These are phyloP conservation scores for Pygmarrhopalites habei DNA, from an alignment of 1,140 invertebrate genomes.

Conservation along the genomic window DNA sequence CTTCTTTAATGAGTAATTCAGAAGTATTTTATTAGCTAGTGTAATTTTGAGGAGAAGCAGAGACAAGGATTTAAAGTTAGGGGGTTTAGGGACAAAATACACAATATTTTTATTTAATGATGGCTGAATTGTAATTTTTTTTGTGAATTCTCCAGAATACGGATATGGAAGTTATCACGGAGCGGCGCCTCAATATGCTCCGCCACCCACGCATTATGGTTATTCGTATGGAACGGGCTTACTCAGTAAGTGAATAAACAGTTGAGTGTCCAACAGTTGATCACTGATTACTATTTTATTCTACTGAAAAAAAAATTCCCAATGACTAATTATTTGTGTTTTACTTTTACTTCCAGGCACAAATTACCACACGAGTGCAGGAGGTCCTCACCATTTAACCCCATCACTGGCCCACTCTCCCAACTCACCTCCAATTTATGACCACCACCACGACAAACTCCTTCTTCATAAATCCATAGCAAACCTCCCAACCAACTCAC, in stretches of 20 bases:
- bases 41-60: too few relatives aligned
- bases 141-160: constrained; percentile 20
- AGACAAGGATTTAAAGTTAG: too few relatives aligned
- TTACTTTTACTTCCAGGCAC: background rate
- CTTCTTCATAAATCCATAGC: constrained; percentile 15
- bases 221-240: constrained; percentile 34
- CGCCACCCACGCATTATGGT: constrained; percentile 18
- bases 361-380: constrained; percentile 14
- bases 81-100: too few relatives aligned
- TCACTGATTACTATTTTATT: too few relatives aligned
- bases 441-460: constrained; percentile 8
- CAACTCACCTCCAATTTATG: constrained; percentile 12
- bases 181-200: constrained; percentile 22
- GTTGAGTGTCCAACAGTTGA: too few relatives aligned
- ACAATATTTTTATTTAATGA: too few relatives aligned
- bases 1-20: too few relatives aligned
- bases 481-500: constrained; percentile 6
- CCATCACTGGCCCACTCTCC: constrained; percentile 4
- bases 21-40: too few relatives aligned
- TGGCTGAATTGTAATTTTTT: too few relatives aligned
- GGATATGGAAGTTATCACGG: constrained; percentile 25
- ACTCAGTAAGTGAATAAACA: constrained; percentile 32
- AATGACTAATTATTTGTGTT: too few relatives aligned
- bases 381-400: constrained; percentile 11
- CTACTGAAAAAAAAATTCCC: too few relatives aligned